Conservation (phyloP, 2,888 invertebrate species). For the Lepidocyrtoides sp. region DNA sequence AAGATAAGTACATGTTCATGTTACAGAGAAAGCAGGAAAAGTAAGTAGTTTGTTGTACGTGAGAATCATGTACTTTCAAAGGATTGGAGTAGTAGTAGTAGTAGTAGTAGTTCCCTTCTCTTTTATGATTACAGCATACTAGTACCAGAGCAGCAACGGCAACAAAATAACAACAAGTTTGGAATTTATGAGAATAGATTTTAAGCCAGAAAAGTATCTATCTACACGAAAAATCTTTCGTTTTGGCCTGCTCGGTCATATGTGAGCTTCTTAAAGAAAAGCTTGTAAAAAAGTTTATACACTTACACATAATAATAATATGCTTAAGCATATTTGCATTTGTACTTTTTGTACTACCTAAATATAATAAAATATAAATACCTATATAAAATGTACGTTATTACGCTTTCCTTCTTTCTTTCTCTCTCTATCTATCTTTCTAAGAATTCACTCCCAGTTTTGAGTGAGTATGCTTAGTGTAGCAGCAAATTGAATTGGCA, state of each 20-base stretch:
- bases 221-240: too few species aligned
- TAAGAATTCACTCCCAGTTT: background rate
- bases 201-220: background rate
- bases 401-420: background rate
- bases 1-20: too few species aligned
- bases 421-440: too few species aligned
- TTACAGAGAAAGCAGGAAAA: background rate
- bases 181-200: conserved; percentile 40
- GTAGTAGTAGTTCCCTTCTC: background rate
- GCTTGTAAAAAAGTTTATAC: background rate
- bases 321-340: conserved; percentile 8
- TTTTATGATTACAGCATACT: background rate
- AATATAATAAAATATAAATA: background rate
- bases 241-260: too few species aligned
- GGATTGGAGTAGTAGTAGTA: too few species aligned
- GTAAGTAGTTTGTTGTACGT: conserved; percentile 13
- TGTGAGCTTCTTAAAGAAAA: conserved; percentile 20
- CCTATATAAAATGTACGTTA: conserved; percentile 1
- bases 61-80: background rate
- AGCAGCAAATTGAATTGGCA: conserved; percentile 76
- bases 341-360: background rate
- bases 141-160: background rate
- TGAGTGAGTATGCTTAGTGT: conserved; percentile 61
- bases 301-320: background rate
- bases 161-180: conserved; percentile 41